A percentile compares a stretch with the other conserved stretches of the same genome.
Evolutionary conservation across 2,113 vertebrate genomes (phyloP).

Genomic region (Brachypodius melanocephalos): DNA sequence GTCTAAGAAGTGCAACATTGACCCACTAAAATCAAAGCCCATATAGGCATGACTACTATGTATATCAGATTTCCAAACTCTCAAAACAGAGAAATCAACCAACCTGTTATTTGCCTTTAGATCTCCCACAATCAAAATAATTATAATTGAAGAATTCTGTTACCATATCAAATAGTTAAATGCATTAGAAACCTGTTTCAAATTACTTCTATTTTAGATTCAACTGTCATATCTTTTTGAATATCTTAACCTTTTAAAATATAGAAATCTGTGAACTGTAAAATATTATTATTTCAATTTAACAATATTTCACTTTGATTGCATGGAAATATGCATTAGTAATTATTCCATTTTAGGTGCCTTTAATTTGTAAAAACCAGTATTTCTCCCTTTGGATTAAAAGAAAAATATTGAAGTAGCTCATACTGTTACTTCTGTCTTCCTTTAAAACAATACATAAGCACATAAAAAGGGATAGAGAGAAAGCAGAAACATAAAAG

Average conservation of each 20-base stretch:
- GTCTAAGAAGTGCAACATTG: background rate
- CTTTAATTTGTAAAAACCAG: background rate
- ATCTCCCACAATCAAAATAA: background rate
- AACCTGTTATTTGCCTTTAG: background rate
- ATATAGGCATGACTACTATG: background rate
- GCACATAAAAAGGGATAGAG: background rate
- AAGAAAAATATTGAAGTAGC: background rate
- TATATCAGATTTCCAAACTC: background rate
- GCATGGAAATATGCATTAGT: background rate
- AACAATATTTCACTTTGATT: background rate
- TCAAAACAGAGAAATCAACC: background rate
- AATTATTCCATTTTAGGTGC: background rate
- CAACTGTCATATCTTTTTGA: background rate
- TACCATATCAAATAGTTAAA: background rate
- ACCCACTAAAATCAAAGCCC: background rate
- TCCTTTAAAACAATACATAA: background rate
- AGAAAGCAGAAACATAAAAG: background rate
- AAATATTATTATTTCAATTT: background rate
- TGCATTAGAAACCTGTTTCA: background rate
- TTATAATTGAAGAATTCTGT: background rate
- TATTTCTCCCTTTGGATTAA: background rate
- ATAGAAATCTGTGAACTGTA: background rate
- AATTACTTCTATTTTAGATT: background rate
- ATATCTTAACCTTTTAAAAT: conserved; percentile 3
- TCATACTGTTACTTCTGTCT: background rate